A percentile compares a stretch with the other conserved stretches of the same genome.
phyloP scores from a whole-genome alignment of 2,797 vertebrate genomes.

The Neostethus bicornis region DNA sequence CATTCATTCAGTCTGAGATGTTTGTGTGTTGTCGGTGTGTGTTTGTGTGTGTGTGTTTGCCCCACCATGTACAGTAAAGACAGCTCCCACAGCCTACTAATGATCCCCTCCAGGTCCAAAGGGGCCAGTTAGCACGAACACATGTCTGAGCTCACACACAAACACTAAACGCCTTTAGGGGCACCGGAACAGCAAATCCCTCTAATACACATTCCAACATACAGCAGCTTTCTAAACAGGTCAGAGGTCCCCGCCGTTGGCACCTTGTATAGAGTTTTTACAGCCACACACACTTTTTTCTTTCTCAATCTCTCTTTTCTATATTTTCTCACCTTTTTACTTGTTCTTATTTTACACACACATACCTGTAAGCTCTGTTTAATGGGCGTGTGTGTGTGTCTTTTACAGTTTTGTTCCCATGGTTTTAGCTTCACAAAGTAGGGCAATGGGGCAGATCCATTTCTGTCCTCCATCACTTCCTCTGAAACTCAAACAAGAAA shows the following conservation, averaged over 20 bases:
- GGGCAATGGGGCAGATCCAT: constrained; percentile 47
- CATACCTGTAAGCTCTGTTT: constrained; percentile 56
- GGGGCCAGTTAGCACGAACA: constrained; percentile 74
- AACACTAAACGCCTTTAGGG: constrained; percentile 49
- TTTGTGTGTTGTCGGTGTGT: background rate
- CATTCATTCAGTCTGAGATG: background rate
- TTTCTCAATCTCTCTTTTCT: constrained; percentile 44
- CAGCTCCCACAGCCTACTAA: constrained; percentile 70
- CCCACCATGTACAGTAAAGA: constrained; percentile 72
- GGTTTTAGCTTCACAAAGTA: constrained; percentile 49
- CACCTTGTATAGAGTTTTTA: constrained; percentile 73
- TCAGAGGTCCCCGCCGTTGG: constrained; percentile 68
- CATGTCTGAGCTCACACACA: constrained; percentile 71
- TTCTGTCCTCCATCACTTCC: constrained; percentile 29
- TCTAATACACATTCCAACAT: constrained; percentile 72
- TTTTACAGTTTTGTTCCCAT: constrained; percentile 76
- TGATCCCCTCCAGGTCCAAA: constrained; percentile 72
- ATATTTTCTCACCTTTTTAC: constrained; percentile 39
- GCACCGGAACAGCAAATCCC: constrained; percentile 71
- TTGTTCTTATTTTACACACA: constrained; percentile 34
- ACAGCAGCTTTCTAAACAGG: constrained; percentile 63
- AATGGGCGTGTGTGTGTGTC: constrained; percentile 60
- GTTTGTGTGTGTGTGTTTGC: constrained; percentile 23
- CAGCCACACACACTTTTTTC: constrained; percentile 37
- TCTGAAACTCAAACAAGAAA: constrained; percentile 9